phyloP scores from a whole-genome alignment of 2,113 vertebrate species.

The Gorsachius goisagi region DNA sequence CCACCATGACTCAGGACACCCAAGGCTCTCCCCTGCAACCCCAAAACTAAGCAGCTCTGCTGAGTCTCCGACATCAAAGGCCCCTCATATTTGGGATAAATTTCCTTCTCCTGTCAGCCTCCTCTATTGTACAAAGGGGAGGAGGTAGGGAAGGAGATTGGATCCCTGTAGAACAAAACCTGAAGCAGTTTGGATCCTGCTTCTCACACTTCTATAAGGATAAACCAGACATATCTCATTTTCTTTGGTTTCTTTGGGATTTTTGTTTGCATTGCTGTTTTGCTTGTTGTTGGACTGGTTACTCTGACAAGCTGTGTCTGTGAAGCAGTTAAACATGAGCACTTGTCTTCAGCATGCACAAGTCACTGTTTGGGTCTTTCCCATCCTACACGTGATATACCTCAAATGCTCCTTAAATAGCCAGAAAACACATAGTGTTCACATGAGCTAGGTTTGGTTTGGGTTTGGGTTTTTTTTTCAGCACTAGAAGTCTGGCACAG shows the following conservation, averaged over 20 bases:
- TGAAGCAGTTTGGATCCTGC: background rate
- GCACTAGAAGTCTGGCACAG: background rate
- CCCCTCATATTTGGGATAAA: background rate
- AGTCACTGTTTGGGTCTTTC: background rate
- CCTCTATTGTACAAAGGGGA: background rate
- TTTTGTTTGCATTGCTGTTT: background rate
- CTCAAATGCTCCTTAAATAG: background rate
- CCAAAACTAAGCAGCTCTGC: background rate
- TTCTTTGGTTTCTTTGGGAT: background rate
- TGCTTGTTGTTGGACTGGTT: background rate
- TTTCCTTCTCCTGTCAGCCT: background rate
- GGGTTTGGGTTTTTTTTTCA: background rate
- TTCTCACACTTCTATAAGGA: fast-evolving
- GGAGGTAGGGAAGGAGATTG: background rate
- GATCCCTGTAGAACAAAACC: background rate
- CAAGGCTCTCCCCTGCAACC: fast-evolving
- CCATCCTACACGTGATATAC: fast-evolving
- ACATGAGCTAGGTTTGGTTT: background rate
- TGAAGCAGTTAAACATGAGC: background rate
- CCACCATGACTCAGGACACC: background rate
- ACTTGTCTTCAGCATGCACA: background rate
- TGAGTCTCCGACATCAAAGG: background rate
- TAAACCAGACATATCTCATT: background rate
- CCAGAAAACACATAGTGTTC: background rate
- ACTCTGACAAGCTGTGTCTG: background rate